phyloP scores from a whole-genome alignment of 2,888 invertebrate genomes.

The Dicyrtoma fusca region DNA sequence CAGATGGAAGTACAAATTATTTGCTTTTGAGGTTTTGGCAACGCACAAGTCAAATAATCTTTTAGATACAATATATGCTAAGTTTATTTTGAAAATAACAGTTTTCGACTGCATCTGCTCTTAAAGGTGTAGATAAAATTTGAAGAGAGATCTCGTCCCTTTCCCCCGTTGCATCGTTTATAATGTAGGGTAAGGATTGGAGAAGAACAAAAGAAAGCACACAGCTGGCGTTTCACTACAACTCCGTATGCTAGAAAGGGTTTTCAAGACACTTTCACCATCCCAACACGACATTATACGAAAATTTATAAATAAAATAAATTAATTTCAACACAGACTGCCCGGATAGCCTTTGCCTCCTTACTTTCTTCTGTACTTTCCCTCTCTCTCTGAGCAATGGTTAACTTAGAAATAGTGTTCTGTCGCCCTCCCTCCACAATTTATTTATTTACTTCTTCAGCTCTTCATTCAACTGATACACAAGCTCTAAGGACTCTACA shows the following conservation, averaged over 20 bases:
- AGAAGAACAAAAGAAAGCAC: too few species aligned
- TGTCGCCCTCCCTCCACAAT: constrained; percentile 15
- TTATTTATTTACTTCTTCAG: constrained; percentile 17
- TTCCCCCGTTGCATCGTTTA: too few species aligned
- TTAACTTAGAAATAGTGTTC: background rate
- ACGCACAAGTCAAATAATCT: too few species aligned
- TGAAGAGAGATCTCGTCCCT: too few species aligned
- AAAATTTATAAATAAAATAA: constrained; percentile 50
- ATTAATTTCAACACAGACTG: constrained; percentile 40
- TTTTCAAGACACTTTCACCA: too few species aligned
- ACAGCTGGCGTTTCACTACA: too few species aligned
- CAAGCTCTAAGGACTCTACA: background rate
- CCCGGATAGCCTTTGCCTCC: constrained; percentile 16
- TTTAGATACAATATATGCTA: too few species aligned
- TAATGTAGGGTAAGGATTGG: too few species aligned
- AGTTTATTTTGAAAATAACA: too few species aligned
- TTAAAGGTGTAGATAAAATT: too few species aligned
- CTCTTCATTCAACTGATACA: constrained; percentile 2
- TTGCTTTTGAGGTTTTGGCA: constrained; percentile 5
- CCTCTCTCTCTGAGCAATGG: background rate
- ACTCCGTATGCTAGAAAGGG: too few species aligned
- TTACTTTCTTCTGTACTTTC: background rate
- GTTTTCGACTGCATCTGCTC: too few species aligned
- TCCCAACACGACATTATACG: constrained; percentile 37
- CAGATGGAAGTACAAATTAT: constrained; percentile 33